Percentiles rank a stretch among this genome's conserved stretches.
Evolutionary conservation across 2,888 invertebrate genomes (phyloP).

Genomic region (Apamea monoglypha): DNA sequence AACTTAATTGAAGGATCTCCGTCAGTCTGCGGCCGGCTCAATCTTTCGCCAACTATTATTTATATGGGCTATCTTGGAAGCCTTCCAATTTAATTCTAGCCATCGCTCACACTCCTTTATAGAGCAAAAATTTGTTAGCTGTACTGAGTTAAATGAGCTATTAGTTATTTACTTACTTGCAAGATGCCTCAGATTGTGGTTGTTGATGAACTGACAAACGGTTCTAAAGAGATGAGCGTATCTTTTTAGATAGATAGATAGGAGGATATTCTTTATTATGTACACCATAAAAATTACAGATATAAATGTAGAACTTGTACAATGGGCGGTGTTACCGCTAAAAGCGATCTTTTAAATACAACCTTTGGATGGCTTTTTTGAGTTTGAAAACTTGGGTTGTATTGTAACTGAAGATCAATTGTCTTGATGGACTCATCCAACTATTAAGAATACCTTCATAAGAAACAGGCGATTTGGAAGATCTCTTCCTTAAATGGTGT

Average conservation of each 20-base stretch:
- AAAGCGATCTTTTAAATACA: no score
- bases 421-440: not conserved
- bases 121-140: constrained; percentile 45
- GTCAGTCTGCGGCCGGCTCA: constrained; percentile 46
- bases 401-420: not conserved
- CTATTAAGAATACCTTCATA: not conserved
- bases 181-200: constrained; percentile 8
- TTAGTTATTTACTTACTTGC: constrained; percentile 39
- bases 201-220: constrained; percentile 6
- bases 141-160: constrained; percentile 38
- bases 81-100: constrained; percentile 62
- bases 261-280: no score
- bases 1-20: constrained; percentile 65
- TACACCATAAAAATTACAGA: no score
- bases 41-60: constrained; percentile 66
- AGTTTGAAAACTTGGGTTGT: not conserved
- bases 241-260: not conserved
- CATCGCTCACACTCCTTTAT: constrained; percentile 49
- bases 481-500: not conserved
- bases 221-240: not conserved
- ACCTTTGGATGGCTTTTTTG: not conserved
- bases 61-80: constrained; percentile 58
- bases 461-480: not conserved
- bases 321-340: no score
- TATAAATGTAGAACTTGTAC: no score